Evolutionary conservation across 2,888 invertebrate genomes (phyloP).

Genomic region (Branchinecta sandiegonensis): DNA sequence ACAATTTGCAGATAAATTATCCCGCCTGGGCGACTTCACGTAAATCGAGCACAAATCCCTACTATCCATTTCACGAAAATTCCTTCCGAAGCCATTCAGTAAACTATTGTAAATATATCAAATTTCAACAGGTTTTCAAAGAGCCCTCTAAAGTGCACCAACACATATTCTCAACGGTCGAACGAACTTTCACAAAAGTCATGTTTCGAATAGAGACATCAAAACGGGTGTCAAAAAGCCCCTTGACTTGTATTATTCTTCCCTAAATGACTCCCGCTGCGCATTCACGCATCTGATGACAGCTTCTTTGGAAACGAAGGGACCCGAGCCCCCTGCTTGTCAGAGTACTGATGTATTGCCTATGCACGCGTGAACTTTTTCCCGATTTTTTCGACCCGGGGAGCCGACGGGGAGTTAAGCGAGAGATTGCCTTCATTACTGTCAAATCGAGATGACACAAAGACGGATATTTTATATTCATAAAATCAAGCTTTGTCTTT

Average conservation of each 20-base stretch:
- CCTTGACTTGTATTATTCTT: slow-evolving; percentile 16
- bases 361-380: background rate
- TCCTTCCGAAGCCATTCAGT: background rate
- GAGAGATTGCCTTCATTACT: too few species aligned
- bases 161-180: slow-evolving; percentile 5
- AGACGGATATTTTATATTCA: slow-evolving; percentile 14
- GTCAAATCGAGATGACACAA: background rate
- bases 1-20: too few species aligned
- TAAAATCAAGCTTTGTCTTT: background rate
- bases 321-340: background rate
- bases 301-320: background rate
- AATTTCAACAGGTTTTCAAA: slow-evolving; percentile 16
- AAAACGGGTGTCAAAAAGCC: slow-evolving; percentile 16
- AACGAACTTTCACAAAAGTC: slow-evolving; percentile 15
- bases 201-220: slow-evolving; percentile 10
- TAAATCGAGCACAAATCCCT: too few species aligned
- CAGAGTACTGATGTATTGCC: slow-evolving; percentile 8
- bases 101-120: slow-evolving; percentile 14
- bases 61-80: too few species aligned
- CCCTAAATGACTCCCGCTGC: slow-evolving; percentile 7
- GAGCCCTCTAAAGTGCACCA: background rate
- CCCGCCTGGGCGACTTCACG: too few species aligned
- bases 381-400: slow-evolving; percentile 15
- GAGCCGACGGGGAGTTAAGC: background rate
- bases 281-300: slow-evolving; percentile 15